These are phyloP conservation scores for Plutella xylostella DNA, from an alignment of 2,888 invertebrate genomes.

Conservation along the genomic window DNA sequence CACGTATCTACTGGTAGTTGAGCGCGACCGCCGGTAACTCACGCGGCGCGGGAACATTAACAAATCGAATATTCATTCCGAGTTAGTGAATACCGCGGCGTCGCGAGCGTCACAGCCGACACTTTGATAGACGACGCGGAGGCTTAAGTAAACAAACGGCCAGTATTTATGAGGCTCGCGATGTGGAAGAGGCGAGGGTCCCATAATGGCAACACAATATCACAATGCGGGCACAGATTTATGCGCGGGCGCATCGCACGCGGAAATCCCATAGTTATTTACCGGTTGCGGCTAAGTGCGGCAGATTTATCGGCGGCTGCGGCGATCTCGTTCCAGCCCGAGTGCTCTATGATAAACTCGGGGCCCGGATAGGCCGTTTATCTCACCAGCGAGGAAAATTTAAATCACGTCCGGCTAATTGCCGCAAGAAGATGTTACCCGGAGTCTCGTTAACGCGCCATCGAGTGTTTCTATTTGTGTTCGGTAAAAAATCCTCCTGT, in stretches of 20 bases:
- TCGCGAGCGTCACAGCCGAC: slow-evolving; percentile 25
- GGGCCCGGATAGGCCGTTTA: slow-evolving; percentile 10
- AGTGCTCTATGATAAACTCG: slow-evolving; percentile 31
- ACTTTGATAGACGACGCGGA: slow-evolving; percentile 21
- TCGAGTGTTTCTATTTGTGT: slow-evolving; percentile 2
- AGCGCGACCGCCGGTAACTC: no score
- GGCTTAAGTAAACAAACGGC: slow-evolving; percentile 27
- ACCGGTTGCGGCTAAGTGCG: slow-evolving; percentile 69
- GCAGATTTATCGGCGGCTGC: slow-evolving; percentile 56
- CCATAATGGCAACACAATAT: slow-evolving; percentile 69
- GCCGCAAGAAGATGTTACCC: slow-evolving; percentile 3
- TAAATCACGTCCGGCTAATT: slow-evolving; percentile 8
- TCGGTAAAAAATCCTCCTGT: background rate
- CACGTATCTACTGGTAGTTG: no score
- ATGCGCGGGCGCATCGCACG: slow-evolving; percentile 64
- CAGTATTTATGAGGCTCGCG: slow-evolving; percentile 58
- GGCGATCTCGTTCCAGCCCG: slow-evolving; percentile 58
- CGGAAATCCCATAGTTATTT: slow-evolving; percentile 71
- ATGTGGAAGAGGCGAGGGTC: slow-evolving; percentile 36
- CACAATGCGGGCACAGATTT: slow-evolving; percentile 68
- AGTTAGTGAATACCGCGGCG: background rate
- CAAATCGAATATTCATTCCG: background rate
- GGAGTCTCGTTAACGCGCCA: slow-evolving; percentile 4
- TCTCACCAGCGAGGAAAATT: slow-evolving; percentile 7
- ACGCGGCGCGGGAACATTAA: no score